A percentile compares a stretch with the other conserved stretches of the same genome.
Conservation (phyloP, 2,888 invertebrate genomes). For the Ctenicera cuprea region DNA sequence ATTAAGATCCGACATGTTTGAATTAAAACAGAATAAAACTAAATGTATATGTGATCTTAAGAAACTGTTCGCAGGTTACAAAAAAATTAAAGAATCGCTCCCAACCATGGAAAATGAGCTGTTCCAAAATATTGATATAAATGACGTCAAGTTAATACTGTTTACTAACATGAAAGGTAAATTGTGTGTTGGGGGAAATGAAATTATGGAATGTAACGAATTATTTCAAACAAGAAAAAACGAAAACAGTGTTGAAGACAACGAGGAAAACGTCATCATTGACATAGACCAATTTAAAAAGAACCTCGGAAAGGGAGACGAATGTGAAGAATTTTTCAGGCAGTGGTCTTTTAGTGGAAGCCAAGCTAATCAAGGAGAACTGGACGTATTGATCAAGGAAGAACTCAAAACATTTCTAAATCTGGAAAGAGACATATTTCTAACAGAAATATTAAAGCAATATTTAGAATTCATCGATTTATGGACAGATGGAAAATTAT, state of each 20-base stretch:
- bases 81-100: not conserved
- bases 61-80: not conserved
- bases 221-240: not conserved
- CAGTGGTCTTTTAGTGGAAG: not conserved
- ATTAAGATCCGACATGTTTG: not conserved
- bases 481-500: not conserved
- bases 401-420: not conserved
- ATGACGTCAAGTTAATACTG: not conserved
- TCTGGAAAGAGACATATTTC: not conserved
- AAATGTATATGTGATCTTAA: not conserved
- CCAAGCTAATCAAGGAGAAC: not conserved
- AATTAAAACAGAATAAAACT: not conserved
- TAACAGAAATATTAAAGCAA: not conserved
- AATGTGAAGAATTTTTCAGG: not conserved
- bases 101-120: not conserved
- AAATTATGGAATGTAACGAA: not conserved
- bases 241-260: not conserved
- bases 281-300: not conserved
- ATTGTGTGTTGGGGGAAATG: not conserved
- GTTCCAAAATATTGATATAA: not conserved
- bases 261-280: not conserved
- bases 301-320: not conserved
- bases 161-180: constrained; percentile 2
- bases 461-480: not conserved
- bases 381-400: not conserved